Percentiles rank a stretch among this genome's conserved stretches.
Evolutionary conservation across 2,113 vertebrate genomes (phyloP).

Genomic region (Hippoglossus stenolepis): DNA sequence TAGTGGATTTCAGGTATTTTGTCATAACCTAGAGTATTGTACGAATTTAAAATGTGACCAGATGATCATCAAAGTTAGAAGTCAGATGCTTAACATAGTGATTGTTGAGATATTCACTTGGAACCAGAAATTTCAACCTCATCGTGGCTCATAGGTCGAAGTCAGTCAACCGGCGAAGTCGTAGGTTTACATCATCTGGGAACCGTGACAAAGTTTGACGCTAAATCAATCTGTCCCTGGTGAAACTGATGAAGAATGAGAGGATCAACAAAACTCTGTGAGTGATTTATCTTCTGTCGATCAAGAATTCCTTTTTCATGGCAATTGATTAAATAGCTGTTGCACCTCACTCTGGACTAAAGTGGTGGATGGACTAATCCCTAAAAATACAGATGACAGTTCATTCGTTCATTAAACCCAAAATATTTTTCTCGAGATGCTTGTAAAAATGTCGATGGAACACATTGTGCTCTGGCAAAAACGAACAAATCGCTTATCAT

Average conservation of each 20-base stretch:
- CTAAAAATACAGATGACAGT: constrained; percentile 7
- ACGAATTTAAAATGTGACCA: not conserved
- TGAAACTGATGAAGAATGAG: no score
- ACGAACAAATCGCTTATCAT: not conserved
- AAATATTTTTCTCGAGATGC: constrained; percentile 20
- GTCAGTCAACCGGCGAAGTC: no score
- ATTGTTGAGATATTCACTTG: no score
- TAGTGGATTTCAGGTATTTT: not conserved
- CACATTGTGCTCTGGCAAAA: constrained; percentile 42
- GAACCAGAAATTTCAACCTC: not conserved
- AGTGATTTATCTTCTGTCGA: not conserved
- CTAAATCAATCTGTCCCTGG: not conserved
- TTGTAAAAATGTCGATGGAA: constrained; percentile 27
- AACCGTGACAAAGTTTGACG: not conserved
- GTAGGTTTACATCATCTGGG: not conserved
- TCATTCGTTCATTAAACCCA: not conserved
- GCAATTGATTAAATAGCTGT: not conserved
- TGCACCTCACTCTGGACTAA: not conserved
- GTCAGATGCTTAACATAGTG: no score
- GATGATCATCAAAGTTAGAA: not conserved
- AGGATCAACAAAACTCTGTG: no score
- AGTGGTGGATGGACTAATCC: not conserved
- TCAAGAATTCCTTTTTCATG: not conserved
- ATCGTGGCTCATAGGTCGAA: no score
- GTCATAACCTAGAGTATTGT: not conserved